These are phyloP conservation scores for Cyanistes caeruleus DNA, from an alignment of 2,113 vertebrate genomes.

Conservation along the genomic window DNA sequence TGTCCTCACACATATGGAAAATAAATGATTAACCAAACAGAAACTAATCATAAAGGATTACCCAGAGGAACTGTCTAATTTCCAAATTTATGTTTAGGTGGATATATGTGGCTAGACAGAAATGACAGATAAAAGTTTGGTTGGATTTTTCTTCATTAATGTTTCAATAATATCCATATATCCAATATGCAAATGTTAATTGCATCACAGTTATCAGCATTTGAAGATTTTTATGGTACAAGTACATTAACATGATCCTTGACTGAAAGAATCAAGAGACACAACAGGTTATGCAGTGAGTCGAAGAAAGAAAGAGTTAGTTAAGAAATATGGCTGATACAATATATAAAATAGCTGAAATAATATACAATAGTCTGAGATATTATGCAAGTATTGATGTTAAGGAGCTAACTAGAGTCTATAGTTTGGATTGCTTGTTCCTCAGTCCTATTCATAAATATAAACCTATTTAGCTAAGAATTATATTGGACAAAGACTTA, in stretches of 20 bases:
- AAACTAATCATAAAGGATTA: background rate
- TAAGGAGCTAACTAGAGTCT: background rate
- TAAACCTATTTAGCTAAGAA: background rate
- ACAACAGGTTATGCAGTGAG: background rate
- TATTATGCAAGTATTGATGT: background rate
- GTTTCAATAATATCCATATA: background rate
- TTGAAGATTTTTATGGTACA: background rate
- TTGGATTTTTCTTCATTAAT: background rate
- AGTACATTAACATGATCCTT: background rate
- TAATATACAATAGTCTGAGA: background rate
- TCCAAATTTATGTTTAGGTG: background rate
- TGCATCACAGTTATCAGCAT: background rate
- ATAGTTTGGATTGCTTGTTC: background rate
- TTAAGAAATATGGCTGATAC: background rate
- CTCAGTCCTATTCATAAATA: background rate
- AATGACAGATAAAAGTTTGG: background rate
- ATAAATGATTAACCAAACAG: background rate
- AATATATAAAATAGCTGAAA: background rate
- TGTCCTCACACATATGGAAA: background rate
- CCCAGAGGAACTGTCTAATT: background rate
- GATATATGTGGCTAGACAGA: background rate
- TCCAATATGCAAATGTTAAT: background rate
- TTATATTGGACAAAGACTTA: rapidly evolving
- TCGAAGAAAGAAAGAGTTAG: background rate
- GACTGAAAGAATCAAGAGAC: background rate